A percentile compares a stretch with the other conserved stretches of the same genome.
These are phyloP conservation scores for Hephaestus fuliginosus DNA, from an alignment of 2,797 vertebrate species.

Conservation along the genomic window DNA sequence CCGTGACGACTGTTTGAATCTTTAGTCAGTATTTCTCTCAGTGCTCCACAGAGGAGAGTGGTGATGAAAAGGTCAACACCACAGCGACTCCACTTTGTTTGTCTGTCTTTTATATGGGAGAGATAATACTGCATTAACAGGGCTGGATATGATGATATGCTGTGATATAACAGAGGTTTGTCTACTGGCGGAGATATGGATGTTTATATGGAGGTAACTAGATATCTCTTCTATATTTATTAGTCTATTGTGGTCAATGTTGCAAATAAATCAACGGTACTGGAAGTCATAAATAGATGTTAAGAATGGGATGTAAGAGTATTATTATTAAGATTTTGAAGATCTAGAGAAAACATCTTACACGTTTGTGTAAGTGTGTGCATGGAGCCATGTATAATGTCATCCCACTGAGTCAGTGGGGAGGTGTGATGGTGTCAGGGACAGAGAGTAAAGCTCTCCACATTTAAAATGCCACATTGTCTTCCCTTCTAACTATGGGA, in stretches of 20 bases:
- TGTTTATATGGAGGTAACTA: background rate
- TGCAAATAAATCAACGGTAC: background rate
- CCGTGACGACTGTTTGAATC: background rate
- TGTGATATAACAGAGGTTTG: background rate
- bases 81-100: background rate
- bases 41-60: background rate
- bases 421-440: background rate
- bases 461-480: background rate
- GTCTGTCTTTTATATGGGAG: background rate
- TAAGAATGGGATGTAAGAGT: background rate
- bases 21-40: background rate
- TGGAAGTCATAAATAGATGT: background rate
- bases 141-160: background rate
- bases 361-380: background rate
- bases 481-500: background rate
- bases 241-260: background rate
- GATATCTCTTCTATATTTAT: background rate
- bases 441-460: background rate
- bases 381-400: background rate
- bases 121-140: background rate
- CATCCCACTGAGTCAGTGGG: background rate
- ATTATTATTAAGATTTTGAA: background rate
- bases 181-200: background rate
- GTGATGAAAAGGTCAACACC: background rate
- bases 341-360: background rate